Base-by-base conservation (phyloP, 2,113 vertebrate species). In the Falco punctatus region DNA sequence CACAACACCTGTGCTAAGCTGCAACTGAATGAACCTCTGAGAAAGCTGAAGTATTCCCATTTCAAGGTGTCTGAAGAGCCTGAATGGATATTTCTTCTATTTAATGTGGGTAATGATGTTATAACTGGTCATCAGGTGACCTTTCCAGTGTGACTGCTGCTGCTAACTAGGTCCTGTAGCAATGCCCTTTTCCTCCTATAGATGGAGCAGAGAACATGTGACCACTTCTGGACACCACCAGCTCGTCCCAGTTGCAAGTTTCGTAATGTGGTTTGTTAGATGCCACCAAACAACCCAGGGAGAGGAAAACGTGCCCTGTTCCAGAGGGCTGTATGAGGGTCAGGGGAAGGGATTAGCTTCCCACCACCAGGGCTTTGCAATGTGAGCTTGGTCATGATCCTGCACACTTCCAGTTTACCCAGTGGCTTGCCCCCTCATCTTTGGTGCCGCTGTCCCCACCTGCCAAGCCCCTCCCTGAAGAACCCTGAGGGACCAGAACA, bases 371-470 rank as follows among this genome's bases (percentile, higher is more conserved):
- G 2, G 5, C 23, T 49, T 14, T 64, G 3, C 1, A 3, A 16
- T 5, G 5, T 17, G 16, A 79, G 13, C 3, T 0, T 3, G 2
- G 16, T 10, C 19, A 3, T 10, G 30, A 48, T n/a, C 49, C 33
- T 61, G 6, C 5, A 51, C 0, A 0, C 3, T 84, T 81, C 28
- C 22, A 21, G 8, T 8, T 59, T 30, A 14, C 32, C 18, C 48
- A 46, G 9, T 0, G 3, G 9, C 30, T 70, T 0, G 0, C 38
- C 4, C 10, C 2, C 17, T 52, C 15, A 3, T 1, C 23, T 51
- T 46, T 0, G 0, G n/a, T n/a, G 28, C 16, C 13, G 38, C 20
- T 1, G 2, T 8, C 6, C 1, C 26, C 35, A 15, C 15, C 35
- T 26, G 10, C 11, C 9, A 15, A 5, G 6, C 4, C 3, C 4